Evolutionary conservation across 1,140 invertebrate species (phyloP), one percentile per base, ranked within the genome.

Genomic region (Bemisia tabaci): DNA sequence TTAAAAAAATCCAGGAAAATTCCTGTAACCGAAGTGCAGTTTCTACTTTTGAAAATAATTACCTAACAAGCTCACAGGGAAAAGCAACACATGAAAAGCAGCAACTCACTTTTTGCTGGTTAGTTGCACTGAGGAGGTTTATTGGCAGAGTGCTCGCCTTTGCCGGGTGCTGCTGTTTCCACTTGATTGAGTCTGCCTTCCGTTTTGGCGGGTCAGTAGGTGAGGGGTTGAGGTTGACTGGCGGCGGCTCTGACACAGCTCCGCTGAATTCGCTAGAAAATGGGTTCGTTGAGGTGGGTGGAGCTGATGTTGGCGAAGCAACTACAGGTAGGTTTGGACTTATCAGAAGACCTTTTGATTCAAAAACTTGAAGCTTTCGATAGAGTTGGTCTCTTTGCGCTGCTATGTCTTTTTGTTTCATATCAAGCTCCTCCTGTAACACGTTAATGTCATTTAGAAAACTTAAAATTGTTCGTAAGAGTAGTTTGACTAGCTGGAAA

Each of bases 371-470:
- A 72, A 94, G 81, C 74, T 91, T 85, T 27, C 90, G 77, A 75
- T 92, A 94, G 17, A 95, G 78, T 68, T 92, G 86, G 73, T 95
- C 92, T 12, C 92, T 76, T 76, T 95, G 92, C 70, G 93, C 87
- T 21, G 83, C 85, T 17, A 95, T 84, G 73, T 95, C 92, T 48
- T 85, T 84, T 75, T 94, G 87, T 70, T 94, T 88, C 12, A 83
- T 81, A 17, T 83, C 79, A 17, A 90, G 73, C 74, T 87, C 83
- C 71, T 88, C 85, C 74, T 87, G 75, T 64, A 67, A 68, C 12
- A 26, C n/a, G n/a, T n/a, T n/a, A n/a, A n/a, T n/a, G n/a, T n/a
- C n/a, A n/a, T n/a, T n/a, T n/a, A n/a, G n/a, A n/a, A n/a, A n/a
- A n/a, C n/a, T n/a, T n/a, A n/a, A n/a, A n/a, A n/a, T n/a, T n/a